Evolutionary conservation across 1,140 invertebrate genomes (phyloP).

Genomic region (Brachionus rubens): DNA sequence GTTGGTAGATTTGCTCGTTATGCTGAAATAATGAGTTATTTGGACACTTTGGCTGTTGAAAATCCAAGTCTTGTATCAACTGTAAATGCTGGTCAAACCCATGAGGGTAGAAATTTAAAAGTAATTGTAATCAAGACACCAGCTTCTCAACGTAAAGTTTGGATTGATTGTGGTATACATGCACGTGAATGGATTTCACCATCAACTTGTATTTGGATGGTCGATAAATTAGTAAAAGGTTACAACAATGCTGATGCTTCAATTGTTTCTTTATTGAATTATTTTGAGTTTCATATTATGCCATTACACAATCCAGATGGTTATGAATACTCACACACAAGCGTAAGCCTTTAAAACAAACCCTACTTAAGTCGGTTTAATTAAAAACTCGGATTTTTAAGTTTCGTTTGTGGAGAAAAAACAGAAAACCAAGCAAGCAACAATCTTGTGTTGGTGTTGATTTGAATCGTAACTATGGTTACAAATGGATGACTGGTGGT

Average conservation of each 20-base stretch:
- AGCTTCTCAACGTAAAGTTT: background rate
- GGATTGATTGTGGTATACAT: constrained; percentile 46
- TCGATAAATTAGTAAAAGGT: constrained; percentile 25
- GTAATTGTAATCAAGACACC: constrained; percentile 25
- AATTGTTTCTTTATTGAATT: constrained; percentile 9
- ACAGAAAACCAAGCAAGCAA: constrained; percentile 22
- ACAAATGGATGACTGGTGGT: constrained; percentile 43
- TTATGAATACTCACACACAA: constrained; percentile 27
- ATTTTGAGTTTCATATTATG: constrained; percentile 36
- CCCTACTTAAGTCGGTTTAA: no score
- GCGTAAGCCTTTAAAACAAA: no score
- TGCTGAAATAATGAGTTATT: background rate
- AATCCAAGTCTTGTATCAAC: background rate
- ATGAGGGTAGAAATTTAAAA: constrained; percentile 32
- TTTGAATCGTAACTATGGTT: constrained; percentile 44
- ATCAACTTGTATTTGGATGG: constrained; percentile 47
- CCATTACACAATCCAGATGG: constrained; percentile 46
- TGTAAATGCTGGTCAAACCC: background rate
- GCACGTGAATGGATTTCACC: constrained; percentile 57
- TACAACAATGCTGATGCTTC: background rate
- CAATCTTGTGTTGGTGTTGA: constrained; percentile 31
- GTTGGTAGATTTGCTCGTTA: constrained; percentile 36
- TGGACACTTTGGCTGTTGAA: constrained; percentile 5
- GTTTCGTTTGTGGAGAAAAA: constrained; percentile 49
- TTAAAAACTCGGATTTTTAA: no score